A percentile compares a stretch with the other conserved stretches of the same genome.
These are phyloP conservation scores for Neodon shergylaensis DNA, from an alignment of 2,113 vertebrate genomes.

Conservation along the genomic window DNA sequence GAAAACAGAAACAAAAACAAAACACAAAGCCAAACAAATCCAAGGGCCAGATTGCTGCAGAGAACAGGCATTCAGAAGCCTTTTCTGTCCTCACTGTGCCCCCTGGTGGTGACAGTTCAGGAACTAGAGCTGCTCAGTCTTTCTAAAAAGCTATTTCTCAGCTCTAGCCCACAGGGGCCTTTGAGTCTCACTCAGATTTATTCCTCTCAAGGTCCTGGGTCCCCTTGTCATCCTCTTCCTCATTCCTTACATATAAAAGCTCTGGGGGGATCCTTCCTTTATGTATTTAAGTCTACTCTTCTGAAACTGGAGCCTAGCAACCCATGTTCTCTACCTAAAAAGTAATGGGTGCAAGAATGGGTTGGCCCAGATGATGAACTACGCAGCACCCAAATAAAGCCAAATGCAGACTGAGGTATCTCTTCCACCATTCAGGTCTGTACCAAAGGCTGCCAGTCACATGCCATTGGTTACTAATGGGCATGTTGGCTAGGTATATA, in stretches of 20 bases:
- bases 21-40: background rate
- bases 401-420: background rate
- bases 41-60: background rate
- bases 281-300: conserved; percentile 41
- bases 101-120: conserved; percentile 67
- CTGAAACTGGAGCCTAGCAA: conserved; percentile 31
- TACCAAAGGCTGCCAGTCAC: background rate
- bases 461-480: background rate
- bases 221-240: background rate
- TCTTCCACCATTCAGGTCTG: background rate
- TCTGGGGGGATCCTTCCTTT: background rate
- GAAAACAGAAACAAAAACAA: background rate
- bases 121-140: background rate
- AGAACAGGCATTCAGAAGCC: background rate
- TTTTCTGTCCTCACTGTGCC: conserved; percentile 72
- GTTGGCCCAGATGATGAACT: background rate
- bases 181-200: background rate
- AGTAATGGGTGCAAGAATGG: background rate
- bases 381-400: background rate
- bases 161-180: background rate
- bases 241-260: background rate
- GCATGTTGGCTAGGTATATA: background rate
- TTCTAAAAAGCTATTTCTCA: background rate
- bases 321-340: background rate
- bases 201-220: background rate